phyloP scores from a whole-genome alignment of 2,113 vertebrate species.

The Tautogolabrus adspersus region DNA sequence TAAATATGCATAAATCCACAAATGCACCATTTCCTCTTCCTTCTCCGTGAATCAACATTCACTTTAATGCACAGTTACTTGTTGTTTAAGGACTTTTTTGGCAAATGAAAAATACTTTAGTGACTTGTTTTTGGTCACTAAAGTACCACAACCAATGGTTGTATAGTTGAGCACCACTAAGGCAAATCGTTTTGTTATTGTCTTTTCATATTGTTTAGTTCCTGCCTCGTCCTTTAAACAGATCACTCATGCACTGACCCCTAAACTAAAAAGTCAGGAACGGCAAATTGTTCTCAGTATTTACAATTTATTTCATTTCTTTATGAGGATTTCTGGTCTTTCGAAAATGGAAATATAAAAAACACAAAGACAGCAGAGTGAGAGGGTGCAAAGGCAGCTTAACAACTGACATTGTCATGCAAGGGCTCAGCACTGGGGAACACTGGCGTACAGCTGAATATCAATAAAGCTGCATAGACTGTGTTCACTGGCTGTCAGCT shows the following conservation, averaged over 20 bases:
- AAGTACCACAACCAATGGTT: too few species aligned
- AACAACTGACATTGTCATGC: conserved; percentile 47
- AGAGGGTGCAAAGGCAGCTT: conserved; percentile 25
- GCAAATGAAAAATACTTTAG: not conserved
- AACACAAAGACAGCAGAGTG: conserved; percentile 1
- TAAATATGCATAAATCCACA: conserved; percentile 5
- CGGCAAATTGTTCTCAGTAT: not conserved
- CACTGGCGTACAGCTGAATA: conserved; percentile 48
- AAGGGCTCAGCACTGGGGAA: conserved; percentile 20
- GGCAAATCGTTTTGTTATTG: not conserved
- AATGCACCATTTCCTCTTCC: not conserved
- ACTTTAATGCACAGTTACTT: too few species aligned
- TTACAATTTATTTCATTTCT: conserved; percentile 11
- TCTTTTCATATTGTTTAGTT: not conserved
- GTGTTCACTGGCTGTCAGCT: conserved; percentile 37
- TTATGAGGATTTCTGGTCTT: conserved; percentile 43
- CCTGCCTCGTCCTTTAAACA: not conserved
- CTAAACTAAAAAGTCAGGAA: not conserved
- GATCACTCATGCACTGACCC: not conserved
- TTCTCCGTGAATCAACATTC: not conserved
- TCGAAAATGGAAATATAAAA: conserved; percentile 35
- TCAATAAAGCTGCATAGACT: conserved; percentile 52
- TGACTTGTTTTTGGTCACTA: not conserved
- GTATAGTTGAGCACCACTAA: not conserved
- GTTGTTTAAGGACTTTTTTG: not conserved